Conservation (phyloP, 2,113 vertebrate species). For the Silurus asotus region DNA sequence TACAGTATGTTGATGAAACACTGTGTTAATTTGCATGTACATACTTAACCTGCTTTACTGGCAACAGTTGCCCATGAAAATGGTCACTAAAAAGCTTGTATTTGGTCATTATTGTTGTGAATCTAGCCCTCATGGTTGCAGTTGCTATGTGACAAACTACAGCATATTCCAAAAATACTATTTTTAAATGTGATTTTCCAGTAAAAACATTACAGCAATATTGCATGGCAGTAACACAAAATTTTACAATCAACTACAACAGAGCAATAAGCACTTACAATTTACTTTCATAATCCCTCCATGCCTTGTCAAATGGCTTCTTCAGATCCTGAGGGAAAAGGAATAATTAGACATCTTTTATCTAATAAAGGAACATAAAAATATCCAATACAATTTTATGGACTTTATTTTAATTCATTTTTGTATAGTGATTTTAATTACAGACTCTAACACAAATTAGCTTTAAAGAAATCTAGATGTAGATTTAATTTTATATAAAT, state of each 20-base stretch:
- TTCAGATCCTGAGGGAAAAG: conserved; percentile 66
- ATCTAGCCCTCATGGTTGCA: neutral
- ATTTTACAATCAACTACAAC: neutral
- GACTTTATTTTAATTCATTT: neutral
- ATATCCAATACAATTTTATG: neutral
- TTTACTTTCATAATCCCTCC: conserved; percentile 75
- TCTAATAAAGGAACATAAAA: neutral
- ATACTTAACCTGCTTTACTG: neutral
- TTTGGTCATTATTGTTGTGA: neutral
- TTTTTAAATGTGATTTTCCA: neutral
- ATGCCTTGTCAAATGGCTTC: conserved; percentile 76
- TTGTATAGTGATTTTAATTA: neutral
- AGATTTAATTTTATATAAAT: neutral
- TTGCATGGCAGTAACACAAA: neutral
- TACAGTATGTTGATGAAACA: neutral
- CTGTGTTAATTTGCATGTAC: neutral
- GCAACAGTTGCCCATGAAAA: neutral
- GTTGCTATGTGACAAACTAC: conserved; percentile 3
- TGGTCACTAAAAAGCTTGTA: neutral
- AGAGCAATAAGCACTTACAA: conserved; percentile 64
- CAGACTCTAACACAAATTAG: neutral
- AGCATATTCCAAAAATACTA: too few species aligned
- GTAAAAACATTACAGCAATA: too few species aligned
- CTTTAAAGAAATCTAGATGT: neutral
- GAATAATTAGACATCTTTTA: conserved; percentile 5